These are phyloP conservation scores for Acestrorhynchus altus DNA, from an alignment of 2,797 vertebrate species.

Conservation along the genomic window DNA sequence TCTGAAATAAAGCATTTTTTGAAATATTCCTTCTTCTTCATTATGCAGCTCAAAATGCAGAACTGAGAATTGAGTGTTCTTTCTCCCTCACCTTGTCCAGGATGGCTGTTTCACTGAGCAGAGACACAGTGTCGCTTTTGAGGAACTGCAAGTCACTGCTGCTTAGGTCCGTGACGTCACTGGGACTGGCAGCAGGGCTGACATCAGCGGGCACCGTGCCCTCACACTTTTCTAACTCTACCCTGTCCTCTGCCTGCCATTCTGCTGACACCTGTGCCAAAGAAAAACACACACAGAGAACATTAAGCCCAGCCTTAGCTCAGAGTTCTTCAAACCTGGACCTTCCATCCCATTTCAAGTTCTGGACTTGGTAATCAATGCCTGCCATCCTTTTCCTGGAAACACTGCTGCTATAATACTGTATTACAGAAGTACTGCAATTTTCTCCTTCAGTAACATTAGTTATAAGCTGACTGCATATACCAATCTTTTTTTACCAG, in stretches of 20 bases:
- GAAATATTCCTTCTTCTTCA: background rate
- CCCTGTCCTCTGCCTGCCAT: background rate
- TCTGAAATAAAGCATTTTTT: background rate
- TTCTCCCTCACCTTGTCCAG: slow-evolving; percentile 65
- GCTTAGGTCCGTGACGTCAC: slow-evolving; percentile 56
- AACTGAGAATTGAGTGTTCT: background rate
- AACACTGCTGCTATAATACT: no score
- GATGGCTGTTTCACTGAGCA: slow-evolving; percentile 61
- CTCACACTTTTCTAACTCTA: slow-evolving; percentile 26
- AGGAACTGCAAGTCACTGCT: slow-evolving; percentile 65
- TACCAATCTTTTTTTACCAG: no score
- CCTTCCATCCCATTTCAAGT: no score
- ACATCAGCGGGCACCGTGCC: slow-evolving; percentile 26
- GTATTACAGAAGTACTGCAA: no score
- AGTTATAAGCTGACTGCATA: no score
- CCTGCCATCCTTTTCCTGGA: no score
- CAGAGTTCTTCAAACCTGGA: no score
- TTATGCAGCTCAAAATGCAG: background rate
- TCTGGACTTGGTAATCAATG: no score
- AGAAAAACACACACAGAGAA: slow-evolving; percentile 17
- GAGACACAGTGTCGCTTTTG: slow-evolving; percentile 65
- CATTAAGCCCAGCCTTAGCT: background rate
- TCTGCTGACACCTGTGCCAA: slow-evolving; percentile 2
- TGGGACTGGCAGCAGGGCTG: slow-evolving; percentile 25
- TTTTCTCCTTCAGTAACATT: no score